Base-by-base conservation (phyloP, 2,113 vertebrate genomes). In the Datnioides undecimradiatus region DNA sequence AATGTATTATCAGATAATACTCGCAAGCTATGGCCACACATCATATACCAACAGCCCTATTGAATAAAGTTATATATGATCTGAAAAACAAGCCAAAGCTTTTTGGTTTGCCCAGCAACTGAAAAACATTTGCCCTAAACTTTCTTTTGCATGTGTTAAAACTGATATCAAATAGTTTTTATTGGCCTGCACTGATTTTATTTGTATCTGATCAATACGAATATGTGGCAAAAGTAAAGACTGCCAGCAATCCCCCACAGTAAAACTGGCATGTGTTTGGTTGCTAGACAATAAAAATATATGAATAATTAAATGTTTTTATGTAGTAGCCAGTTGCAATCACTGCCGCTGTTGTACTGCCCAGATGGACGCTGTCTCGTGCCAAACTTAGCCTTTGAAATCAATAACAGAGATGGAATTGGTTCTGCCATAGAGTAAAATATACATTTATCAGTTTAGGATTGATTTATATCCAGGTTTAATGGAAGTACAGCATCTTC, bases 361-460 rank as follows among this genome's bases (percentile, higher is more conserved):
- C 33, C 19, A 69, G 62, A 51, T 43, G 34, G 34, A 45, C 36
- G 5, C 3, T 34, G 45, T 27, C 6, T 31, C 46, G 36, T 41
- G 38, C 73, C 41, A 68, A 64, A 40, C 70, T 40, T 46, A 65
- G 27, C 33, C 31, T 72, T 16, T 75, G 51, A 75, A 72, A 79
- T 43, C 36, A 41, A 76, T 49, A 7, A 38, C 19, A 54, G 36
- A 19, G 57, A 45, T 2, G 43, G 19, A 62, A 62, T 62, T 5
- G 29, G n/a, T 75, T 59, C 21, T 71, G 29, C n/a, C 19, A 29
- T 55, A 60, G 8, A 71, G 31, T 70, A 34, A 70, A 79, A 66
- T 55, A 54, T 65, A 2, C 21, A 43, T 80, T 54, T 6, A 79
- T 75, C 48, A 16, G 11, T 58, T 70, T 64, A 73, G n/a, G 12